Conservation (phyloP, 2,113 vertebrate genomes). For the Tricholaema leucomelas region DNA sequence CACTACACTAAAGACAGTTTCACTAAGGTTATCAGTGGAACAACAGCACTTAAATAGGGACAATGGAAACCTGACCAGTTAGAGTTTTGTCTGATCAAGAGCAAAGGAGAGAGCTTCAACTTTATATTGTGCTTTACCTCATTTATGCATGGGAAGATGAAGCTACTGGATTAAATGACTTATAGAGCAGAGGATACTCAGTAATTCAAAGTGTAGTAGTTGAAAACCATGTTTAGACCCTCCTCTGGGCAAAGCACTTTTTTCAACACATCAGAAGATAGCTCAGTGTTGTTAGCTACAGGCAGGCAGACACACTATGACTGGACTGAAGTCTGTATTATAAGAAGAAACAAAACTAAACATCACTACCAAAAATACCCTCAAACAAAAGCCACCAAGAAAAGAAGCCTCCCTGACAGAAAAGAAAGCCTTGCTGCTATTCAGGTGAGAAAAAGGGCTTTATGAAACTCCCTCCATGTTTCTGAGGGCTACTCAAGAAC, state of each 20-base stretch:
- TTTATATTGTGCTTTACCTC: neutral
- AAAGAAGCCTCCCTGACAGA: neutral
- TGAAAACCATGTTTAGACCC: neutral
- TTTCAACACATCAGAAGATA: neutral
- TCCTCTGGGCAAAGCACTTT: neutral
- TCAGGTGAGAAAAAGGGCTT: neutral
- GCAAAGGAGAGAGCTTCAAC: neutral
- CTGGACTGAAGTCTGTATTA: neutral
- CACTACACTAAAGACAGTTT: neutral
- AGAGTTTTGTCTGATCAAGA: neutral
- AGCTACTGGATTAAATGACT: neutral
- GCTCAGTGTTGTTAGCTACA: neutral
- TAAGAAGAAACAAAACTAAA: neutral
- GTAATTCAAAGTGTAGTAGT: neutral
- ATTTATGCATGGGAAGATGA: neutral
- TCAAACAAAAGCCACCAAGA: too few relatives aligned
- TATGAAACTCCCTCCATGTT: neutral
- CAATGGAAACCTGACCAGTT: neutral
- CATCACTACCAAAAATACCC: neutral
- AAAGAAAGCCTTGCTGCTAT: neutral
- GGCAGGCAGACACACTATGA: neutral
- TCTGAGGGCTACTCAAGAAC: neutral
- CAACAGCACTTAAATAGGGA: neutral
- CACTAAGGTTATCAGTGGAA: neutral
- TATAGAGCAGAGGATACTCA: neutral